These are phyloP conservation scores for Ceuthmochares aereus DNA, from an alignment of 2,113 vertebrate species.

Conservation along the genomic window DNA sequence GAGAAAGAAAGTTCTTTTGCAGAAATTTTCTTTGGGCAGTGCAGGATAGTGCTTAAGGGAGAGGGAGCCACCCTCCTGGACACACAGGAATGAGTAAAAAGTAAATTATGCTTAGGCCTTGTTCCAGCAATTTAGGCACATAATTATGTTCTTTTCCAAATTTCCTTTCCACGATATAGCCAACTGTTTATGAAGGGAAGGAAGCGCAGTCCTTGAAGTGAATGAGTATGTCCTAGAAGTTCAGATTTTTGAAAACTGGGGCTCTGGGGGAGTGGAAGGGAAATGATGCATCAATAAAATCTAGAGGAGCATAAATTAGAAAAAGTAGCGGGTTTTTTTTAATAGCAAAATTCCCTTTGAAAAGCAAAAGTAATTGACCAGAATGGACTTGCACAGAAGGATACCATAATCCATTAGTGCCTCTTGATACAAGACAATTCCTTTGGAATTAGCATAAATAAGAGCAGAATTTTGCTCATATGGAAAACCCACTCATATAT, in stretches of 20 bases:
- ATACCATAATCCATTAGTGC: background rate
- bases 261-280: background rate
- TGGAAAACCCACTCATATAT: background rate
- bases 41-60: background rate
- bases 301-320: background rate
- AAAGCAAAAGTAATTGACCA: background rate
- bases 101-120: background rate
- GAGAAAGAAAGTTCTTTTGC: background rate
- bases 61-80: accelerated
- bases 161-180: background rate
- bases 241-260: background rate
- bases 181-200: background rate
- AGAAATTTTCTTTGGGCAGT: background rate
- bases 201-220: background rate
- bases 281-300: background rate
- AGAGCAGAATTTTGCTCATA: background rate
- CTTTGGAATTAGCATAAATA: background rate
- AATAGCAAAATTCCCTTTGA: background rate
- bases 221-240: background rate
- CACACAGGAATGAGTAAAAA: background rate
- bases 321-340: background rate
- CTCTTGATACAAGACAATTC: background rate
- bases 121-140: background rate
- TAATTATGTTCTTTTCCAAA: background rate
- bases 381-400: background rate